A percentile compares a stretch with the other conserved stretches of the same genome.
These are phyloP conservation scores for Leptogaster cylindrica DNA, from an alignment of 2,888 invertebrate genomes.

Conservation along the genomic window DNA sequence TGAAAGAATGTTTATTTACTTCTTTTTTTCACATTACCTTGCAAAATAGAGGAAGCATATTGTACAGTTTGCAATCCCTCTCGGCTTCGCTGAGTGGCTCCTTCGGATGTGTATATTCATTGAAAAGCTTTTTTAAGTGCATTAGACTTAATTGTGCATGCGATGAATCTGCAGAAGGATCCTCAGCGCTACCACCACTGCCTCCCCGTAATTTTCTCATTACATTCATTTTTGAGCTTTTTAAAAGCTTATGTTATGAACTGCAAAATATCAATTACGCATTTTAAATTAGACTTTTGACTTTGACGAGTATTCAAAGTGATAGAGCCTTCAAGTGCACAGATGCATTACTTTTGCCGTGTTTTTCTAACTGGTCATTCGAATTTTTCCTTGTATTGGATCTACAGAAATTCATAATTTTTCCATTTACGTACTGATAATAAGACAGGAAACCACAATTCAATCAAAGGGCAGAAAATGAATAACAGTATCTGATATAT, in stretches of 20 bases:
- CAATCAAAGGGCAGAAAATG: not conserved
- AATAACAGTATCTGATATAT: no score
- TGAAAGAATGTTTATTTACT: no score
- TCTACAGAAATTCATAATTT: not conserved
- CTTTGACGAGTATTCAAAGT: no score
- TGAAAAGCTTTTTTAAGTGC: conserved; percentile 95
- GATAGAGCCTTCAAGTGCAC: no score
- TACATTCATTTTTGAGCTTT: conserved; percentile 75
- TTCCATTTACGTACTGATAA: not conserved
- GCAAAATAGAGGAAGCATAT: conserved; percentile 97
- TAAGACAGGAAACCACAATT: not conserved
- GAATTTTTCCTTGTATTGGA: no score
- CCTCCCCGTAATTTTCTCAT: conserved; percentile 86
- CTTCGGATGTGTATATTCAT: conserved; percentile 90
- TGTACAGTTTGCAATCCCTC: conserved; percentile 91
- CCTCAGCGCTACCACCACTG: conserved; percentile 58
- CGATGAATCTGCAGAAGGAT: conserved; percentile 69
- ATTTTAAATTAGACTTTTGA: no score
- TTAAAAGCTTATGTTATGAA: no score
- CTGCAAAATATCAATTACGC: no score
- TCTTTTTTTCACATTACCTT: conserved; percentile 71
- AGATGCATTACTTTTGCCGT: no score
- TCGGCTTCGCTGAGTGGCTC: conserved; percentile 80
- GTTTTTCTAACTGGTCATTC: no score
- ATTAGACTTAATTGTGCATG: conserved; percentile 91